Percentiles rank a stretch among this genome's conserved stretches.
These are phyloP conservation scores for Eudyptes chrysolophus DNA, from an alignment of 2,113 vertebrate genomes.

Conservation along the genomic window DNA sequence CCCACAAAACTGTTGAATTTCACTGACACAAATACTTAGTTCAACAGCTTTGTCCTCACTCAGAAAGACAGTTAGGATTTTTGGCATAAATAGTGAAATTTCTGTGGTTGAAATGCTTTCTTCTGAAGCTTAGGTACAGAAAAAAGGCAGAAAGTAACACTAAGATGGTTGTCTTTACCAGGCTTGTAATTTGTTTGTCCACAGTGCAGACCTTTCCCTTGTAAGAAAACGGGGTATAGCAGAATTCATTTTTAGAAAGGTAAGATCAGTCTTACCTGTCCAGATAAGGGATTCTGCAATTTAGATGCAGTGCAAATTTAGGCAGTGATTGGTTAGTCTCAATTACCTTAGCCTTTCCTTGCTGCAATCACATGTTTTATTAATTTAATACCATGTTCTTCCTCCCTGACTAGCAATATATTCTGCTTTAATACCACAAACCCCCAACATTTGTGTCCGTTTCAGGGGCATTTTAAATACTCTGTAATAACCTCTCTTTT, in stretches of 20 bases:
- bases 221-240: neutral
- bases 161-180: neutral
- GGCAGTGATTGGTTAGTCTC: neutral
- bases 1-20: neutral
- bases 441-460: neutral
- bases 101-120: neutral
- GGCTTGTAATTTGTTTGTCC: too few relatives aligned
- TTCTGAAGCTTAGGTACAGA: neutral
- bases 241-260: neutral
- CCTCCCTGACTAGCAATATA: neutral
- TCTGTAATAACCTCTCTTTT: neutral
- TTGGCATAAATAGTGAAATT: neutral
- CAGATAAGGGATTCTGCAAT: neutral
- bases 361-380: neutral
- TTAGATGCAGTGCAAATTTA: neutral
- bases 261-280: neutral
- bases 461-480: neutral
- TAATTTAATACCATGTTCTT: neutral
- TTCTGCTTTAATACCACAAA: neutral
- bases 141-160: neutral
- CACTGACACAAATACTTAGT: neutral
- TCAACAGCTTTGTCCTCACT: neutral
- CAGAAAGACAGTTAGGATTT: neutral
- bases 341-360: neutral
- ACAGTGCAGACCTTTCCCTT: neutral